These are phyloP conservation scores for Globodera ellingtonae DNA, from an alignment of 1,140 invertebrate genomes.

Conservation along the genomic window DNA sequence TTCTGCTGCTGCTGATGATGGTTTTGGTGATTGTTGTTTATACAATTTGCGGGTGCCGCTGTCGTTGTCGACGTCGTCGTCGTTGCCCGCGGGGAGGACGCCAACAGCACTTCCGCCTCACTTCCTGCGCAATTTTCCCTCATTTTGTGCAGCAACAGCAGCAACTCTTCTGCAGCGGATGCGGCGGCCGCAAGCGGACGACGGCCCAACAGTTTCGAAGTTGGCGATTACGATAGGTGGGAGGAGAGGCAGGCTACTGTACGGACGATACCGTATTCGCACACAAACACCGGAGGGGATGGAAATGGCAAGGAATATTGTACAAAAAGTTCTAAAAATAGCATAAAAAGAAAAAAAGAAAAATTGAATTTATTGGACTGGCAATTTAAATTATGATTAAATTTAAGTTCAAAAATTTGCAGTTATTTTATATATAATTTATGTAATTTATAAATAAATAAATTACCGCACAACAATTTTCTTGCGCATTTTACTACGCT, in stretches of 20 bases:
- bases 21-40: not conserved
- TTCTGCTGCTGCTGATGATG: not conserved
- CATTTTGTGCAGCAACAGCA: not conserved
- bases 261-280: not conserved
- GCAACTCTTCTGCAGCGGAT: not conserved
- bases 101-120: not conserved
- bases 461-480: not conserved
- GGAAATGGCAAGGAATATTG: not conserved
- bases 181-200: not conserved
- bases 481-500: not conserved
- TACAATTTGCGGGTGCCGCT: not conserved
- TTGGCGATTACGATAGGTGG: not conserved
- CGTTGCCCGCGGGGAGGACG: not conserved
- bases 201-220: not conserved
- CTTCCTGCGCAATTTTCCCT: not conserved
- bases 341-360: not conserved
- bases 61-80: not conserved
- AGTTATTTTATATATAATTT: not conserved
- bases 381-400: not conserved
- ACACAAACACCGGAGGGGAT: not conserved
- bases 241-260: not conserved
- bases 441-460: too few relatives aligned
- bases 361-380: not conserved
- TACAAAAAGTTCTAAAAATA: not conserved
- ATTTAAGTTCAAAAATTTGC: not conserved